Evolutionary conservation across 2,113 vertebrate species (phyloP), one percentile per base, ranked within the genome.

Genomic region (Paracanthobrama guichenoti): DNA sequence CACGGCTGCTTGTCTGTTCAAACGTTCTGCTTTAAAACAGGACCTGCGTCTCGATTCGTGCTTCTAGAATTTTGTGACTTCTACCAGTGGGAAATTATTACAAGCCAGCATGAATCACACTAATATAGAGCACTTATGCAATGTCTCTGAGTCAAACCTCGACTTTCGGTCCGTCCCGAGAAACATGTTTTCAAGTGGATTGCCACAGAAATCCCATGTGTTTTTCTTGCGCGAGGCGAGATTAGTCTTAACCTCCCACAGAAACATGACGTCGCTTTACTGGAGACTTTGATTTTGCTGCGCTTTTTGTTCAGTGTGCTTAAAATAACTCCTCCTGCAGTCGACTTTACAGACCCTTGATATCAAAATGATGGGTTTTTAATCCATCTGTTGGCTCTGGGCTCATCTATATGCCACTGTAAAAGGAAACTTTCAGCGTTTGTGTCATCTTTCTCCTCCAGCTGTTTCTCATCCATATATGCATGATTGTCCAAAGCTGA

Each of bases 91-190:
- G 46, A 74, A 72, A 44, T 53, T 31, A 73, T 82, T 42, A 72
- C 60, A 53, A 81, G 80, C 50, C 53, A 35, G 71, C 60, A 64
- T 81, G 85, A 90, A 83, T 88, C 82, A 80, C n/a, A 18, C 82
- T 71, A 50, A 89, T 88, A 84, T 86, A 87, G 78, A 79, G 73
- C 81, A 71, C 87, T 90, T 88, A 88, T 80, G 88, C 87, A 90
- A 90, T 67, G 39, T 50, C 86, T 88, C 86, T 88, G 84, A 90
- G 83, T 87, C 87, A 90, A 90, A 88, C 82, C 86, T 86, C 69
- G 67, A 50, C 82, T 64, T 85, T 76, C 74, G 69, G 46, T 86
- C 53, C 80, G 75, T 44, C 55, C 31, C 64, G 73, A 85, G 78
- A 64, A 77, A 39, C 79, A 82, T 76, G 71, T 81, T 86, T 69